These are phyloP conservation scores for Lysiphlebus fabarum DNA, from an alignment of 1,140 invertebrate genomes.

Conservation along the genomic window DNA sequence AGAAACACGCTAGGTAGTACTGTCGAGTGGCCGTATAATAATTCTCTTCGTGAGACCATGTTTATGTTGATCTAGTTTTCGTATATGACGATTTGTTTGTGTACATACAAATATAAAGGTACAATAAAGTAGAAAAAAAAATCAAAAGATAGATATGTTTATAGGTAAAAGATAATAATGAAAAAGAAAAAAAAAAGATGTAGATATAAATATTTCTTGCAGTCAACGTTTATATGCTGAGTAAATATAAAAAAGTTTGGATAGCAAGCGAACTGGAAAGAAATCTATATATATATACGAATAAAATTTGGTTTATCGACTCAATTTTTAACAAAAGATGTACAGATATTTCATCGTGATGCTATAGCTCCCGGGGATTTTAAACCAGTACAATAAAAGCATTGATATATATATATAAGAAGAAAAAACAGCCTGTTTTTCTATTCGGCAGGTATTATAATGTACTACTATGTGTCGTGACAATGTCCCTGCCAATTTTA, in stretches of 20 bases:
- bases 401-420: no score
- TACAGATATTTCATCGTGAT: neutral
- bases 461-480: conserved; percentile 9
- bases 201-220: neutral
- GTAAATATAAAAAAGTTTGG: neutral
- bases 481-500: conserved; percentile 11
- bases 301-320: neutral
- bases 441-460: conserved; percentile 12
- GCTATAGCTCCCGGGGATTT: no score
- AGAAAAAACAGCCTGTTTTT: neutral
- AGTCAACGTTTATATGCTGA: neutral
- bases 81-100: neutral
- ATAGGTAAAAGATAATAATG: neutral
- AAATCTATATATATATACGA: neutral
- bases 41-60: conserved; percentile 31
- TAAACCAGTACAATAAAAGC: no score
- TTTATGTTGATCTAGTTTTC: conserved; percentile 22
- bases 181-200: neutral
- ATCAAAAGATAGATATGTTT: neutral
- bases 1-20: conserved; percentile 48
- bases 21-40: conserved; percentile 48
- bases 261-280: conserved; percentile 7
- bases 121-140: conserved; percentile 2
- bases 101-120: neutral
- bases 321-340: conserved; percentile 3